Percentiles rank a stretch among this genome's conserved stretches.
Evolutionary conservation across 1,140 invertebrate genomes (phyloP).

Genomic region (Aradophagus sp.): DNA sequence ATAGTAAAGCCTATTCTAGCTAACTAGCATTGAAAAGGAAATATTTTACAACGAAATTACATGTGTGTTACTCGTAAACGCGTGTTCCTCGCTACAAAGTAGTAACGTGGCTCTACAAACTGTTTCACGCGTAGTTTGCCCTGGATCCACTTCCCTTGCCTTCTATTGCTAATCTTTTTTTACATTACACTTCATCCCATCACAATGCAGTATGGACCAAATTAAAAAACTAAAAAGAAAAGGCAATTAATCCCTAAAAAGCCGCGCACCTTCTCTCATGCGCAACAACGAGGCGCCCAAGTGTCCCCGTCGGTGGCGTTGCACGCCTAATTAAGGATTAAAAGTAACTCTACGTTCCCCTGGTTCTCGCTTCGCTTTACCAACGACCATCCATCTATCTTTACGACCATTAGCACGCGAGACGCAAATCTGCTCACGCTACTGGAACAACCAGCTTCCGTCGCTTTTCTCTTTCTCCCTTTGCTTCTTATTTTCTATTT

Average conservation of each 20-base stretch:
- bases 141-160: slow-evolving; percentile 22
- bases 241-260: slow-evolving; percentile 29
- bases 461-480: too few relatives aligned
- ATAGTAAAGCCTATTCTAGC: slow-evolving; percentile 71
- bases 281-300: too few relatives aligned
- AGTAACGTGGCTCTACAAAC: slow-evolving; percentile 14
- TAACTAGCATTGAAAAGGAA: slow-evolving; percentile 69
- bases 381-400: slow-evolving; percentile 2
- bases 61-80: slow-evolving; percentile 54
- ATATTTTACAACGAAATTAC: slow-evolving; percentile 76
- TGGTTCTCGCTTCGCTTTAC: slow-evolving; percentile 20
- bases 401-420: slow-evolving; percentile 15
- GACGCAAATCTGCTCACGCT: slow-evolving; percentile 23
- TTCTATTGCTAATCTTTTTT: slow-evolving; percentile 61
- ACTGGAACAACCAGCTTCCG: too few relatives aligned
- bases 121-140: slow-evolving; percentile 26
- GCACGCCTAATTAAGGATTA: too few relatives aligned
- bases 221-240: slow-evolving; percentile 51
- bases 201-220: slow-evolving; percentile 65
- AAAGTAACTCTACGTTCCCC: slow-evolving; percentile 36
- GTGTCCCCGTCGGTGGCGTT: too few relatives aligned
- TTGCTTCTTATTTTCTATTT: slow-evolving; percentile 52
- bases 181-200: slow-evolving; percentile 70
- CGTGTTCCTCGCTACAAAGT: slow-evolving; percentile 2
- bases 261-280: too few relatives aligned